Percentiles rank a stretch among this genome's conserved stretches.
Evolutionary conservation across 2,797 vertebrate species (phyloP).

Genomic region (Coranthus polyacanthus): DNA sequence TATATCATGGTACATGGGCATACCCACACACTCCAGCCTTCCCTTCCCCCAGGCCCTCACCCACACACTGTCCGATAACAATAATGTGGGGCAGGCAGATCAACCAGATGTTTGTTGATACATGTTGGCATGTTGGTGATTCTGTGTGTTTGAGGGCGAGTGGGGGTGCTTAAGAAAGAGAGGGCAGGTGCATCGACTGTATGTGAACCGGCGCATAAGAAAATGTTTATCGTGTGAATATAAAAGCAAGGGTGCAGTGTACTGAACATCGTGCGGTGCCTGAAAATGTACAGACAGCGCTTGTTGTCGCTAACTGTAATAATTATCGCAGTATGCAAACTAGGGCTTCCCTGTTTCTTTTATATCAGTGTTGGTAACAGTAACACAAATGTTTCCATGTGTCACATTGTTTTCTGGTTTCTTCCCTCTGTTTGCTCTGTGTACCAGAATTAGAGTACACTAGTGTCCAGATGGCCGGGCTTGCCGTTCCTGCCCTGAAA

Average conservation of each 20-base stretch:
- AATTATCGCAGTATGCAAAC: too few relatives aligned
- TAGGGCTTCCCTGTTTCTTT: not conserved
- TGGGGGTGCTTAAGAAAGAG: conserved; percentile 2
- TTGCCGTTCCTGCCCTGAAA: conserved; percentile 66
- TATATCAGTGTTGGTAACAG: not conserved
- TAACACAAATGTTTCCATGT: not conserved
- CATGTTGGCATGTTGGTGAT: conserved; percentile 2
- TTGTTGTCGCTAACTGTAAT: not conserved
- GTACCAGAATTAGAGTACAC: conserved; percentile 19
- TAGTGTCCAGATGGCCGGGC: conserved; percentile 69
- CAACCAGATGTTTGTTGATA: conserved; percentile 58
- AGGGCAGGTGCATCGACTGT: conserved; percentile 37
- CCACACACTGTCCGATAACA: conserved; percentile 10
- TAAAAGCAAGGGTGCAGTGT: not conserved
- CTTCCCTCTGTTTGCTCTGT: conserved; percentile 7
- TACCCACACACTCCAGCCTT: not conserved
- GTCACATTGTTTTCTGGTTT: not conserved
- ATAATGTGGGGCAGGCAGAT: conserved; percentile 56
- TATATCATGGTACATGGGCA: conserved; percentile 4
- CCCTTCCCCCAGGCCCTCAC: conserved; percentile 3
- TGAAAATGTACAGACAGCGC: not conserved
- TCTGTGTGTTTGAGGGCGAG: conserved; percentile 17
- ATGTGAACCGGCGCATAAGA: conserved; percentile 18
- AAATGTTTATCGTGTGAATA: conserved; percentile 10
- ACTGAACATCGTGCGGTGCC: not conserved